phyloP scores from a whole-genome alignment of 2,797 vertebrate species.

The Sparidentex hasta region DNA sequence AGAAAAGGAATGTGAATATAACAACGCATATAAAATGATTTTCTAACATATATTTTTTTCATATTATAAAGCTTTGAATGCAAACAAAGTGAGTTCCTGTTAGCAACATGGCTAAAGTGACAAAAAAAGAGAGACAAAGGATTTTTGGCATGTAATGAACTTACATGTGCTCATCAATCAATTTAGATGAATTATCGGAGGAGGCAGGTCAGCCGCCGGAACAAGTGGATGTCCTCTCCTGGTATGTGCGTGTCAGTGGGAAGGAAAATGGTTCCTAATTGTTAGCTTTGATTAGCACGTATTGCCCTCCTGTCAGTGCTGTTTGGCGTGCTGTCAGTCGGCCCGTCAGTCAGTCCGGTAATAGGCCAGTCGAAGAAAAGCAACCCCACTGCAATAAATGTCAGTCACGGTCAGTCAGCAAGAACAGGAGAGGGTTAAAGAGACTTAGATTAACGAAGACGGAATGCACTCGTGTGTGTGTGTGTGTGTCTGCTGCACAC shows the following conservation, averaged over 20 bases:
- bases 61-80: neutral
- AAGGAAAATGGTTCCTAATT: conserved; percentile 21
- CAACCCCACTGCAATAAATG: conserved; percentile 20
- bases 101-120: too few species aligned
- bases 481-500: conserved; percentile 4
- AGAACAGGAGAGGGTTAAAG: neutral
- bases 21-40: neutral
- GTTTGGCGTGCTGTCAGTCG: conserved; percentile 28
- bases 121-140: too few species aligned
- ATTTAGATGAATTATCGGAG: neutral
- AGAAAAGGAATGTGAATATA: neutral
- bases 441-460: conserved; percentile 12
- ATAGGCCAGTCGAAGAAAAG: conserved; percentile 34
- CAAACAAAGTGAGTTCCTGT: neutral
- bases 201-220: neutral
- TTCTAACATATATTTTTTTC: neutral
- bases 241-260: conserved; percentile 3
- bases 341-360: conserved; percentile 54
- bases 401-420: conserved; percentile 18
- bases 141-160: too few species aligned
- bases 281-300: conserved; percentile 70
- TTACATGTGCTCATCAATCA: neutral
- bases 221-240: neutral
- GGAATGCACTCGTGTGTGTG: neutral
- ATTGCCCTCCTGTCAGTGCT: conserved; percentile 35